A percentile compares a stretch with the other conserved stretches of the same genome.
Conservation (phyloP, 2,113 vertebrate genomes). For the Chaetops frenatus region DNA sequence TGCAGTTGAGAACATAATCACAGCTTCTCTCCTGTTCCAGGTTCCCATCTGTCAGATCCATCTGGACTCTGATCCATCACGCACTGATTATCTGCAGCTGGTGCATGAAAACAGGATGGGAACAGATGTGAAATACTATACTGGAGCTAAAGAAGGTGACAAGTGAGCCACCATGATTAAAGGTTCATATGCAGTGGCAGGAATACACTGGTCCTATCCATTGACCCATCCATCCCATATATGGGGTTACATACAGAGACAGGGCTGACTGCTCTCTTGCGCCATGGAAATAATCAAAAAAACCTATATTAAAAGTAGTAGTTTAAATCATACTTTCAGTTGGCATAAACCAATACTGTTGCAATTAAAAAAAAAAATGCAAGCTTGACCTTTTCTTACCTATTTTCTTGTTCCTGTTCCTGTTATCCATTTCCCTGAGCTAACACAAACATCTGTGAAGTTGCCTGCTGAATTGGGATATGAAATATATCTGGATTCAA, state of each 20-base stretch:
- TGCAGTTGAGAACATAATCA: not conserved
- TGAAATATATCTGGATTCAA: not conserved
- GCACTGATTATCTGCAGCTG: not conserved
- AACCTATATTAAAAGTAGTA: not conserved
- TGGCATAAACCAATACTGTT: not conserved
- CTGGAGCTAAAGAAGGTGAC: not conserved
- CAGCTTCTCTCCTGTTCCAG: not conserved
- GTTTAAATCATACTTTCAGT: not conserved
- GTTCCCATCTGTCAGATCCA: constrained; percentile 4
- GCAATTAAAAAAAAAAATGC: not conserved
- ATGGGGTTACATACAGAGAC: not conserved
- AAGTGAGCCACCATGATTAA: not conserved
- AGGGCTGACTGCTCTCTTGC: not conserved
- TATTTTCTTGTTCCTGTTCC: not conserved
- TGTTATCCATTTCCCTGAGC: not conserved
- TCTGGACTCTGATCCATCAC: not conserved
- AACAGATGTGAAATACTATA: not conserved
- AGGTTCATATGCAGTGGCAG: not conserved
- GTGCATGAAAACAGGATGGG: not conserved
- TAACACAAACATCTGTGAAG: not conserved
- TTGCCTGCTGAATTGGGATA: not conserved
- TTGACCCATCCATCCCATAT: not conserved
- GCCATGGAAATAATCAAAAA: not conserved
- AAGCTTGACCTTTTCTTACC: not conserved
- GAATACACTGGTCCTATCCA: not conserved